Evolutionary conservation across 2,113 vertebrate genomes (phyloP).

Genomic region (Pelusios castaneus): DNA sequence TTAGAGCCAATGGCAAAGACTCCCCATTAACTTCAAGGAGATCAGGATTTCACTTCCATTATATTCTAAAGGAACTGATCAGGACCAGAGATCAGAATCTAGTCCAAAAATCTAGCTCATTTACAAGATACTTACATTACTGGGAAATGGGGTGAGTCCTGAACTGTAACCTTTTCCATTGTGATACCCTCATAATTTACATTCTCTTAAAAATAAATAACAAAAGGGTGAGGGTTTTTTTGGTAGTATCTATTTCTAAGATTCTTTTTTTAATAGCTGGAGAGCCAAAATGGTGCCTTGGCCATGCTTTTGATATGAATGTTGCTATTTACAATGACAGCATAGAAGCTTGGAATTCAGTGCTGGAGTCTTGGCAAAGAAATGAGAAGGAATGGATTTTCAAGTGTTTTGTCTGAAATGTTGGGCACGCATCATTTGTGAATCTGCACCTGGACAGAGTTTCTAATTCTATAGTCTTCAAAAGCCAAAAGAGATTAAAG

Average conservation of each 20-base stretch:
- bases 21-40: background rate
- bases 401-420: background rate
- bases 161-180: background rate
- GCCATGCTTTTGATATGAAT: background rate
- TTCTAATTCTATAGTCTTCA: background rate
- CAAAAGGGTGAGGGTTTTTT: background rate
- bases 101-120: background rate
- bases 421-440: background rate
- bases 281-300: background rate
- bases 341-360: background rate
- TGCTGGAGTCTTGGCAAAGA: background rate
- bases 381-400: accelerated
- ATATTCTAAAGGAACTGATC: background rate
- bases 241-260: background rate
- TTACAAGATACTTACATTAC: background rate
- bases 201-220: background rate
- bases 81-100: background rate
- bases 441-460: background rate
- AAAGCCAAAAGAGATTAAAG: background rate
- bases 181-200: background rate
- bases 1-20: background rate
- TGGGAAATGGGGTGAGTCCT: background rate
- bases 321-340: background rate
- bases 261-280: background rate
- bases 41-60: background rate